Conservation (phyloP, 2,113 vertebrate species). For the Gobius niger region DNA sequence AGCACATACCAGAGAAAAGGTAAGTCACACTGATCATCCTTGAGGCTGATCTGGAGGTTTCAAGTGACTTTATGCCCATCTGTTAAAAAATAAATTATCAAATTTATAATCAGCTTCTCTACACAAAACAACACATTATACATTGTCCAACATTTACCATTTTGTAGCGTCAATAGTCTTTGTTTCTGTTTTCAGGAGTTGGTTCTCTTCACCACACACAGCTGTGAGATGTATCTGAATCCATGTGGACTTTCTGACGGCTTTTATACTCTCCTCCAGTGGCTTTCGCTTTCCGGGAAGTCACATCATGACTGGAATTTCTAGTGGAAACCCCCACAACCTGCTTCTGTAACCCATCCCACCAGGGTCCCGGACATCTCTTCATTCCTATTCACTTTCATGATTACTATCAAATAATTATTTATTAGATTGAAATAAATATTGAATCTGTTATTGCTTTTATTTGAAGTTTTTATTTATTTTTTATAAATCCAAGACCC, state of each 20-base stretch:
- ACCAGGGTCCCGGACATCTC: neutral
- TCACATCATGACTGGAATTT: constrained; percentile 1
- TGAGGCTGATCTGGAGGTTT: constrained; percentile 3
- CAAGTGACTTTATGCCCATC: constrained; percentile 26
- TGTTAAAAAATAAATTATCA: constrained; percentile 24
- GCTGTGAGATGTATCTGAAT: constrained; percentile 17
- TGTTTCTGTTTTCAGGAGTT: neutral
- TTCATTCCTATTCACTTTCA: neutral
- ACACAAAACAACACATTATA: neutral
- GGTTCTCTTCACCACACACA: neutral
- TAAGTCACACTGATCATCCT: constrained; percentile 29
- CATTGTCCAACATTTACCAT: constrained; percentile 62
- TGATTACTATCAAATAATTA: neutral
- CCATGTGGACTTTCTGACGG: neutral
- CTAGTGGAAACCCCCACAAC: constrained; percentile 55
- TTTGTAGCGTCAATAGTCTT: constrained; percentile 6
- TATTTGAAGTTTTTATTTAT: too few relatives aligned
- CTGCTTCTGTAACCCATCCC: neutral
- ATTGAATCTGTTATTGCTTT: neutral
- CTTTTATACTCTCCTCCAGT: constrained; percentile 28
- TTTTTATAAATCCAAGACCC: too few relatives aligned
- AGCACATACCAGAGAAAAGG: constrained; percentile 55
- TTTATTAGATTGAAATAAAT: neutral
- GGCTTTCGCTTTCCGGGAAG: constrained; percentile 48
- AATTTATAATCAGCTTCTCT: neutral